Base-by-base conservation (phyloP, 1,140 invertebrate species). In the Drosophila kurseongensis region DNA sequence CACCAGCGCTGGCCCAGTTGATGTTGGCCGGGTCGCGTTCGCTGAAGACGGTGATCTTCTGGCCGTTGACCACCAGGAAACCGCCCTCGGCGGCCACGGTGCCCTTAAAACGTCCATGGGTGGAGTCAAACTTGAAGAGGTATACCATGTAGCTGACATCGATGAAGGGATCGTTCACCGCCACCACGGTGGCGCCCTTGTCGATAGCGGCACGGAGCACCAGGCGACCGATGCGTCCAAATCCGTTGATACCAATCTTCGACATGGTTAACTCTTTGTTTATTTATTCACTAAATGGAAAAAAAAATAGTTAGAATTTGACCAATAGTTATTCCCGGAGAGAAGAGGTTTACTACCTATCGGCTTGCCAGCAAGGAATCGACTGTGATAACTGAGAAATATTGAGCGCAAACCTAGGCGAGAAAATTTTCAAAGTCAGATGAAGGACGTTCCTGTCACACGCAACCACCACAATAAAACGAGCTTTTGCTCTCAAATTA, bases 61-160 rank as follows among this genome's bases (percentile, higher is more conserved):
- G 95, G 57, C 96, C 98, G 92, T 99, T 96, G 10, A 99, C 96
- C 63, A 99, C 94, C 45, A 99, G 94, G 82, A 93, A 93, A 47
- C 95, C 96, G 91, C 94, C 96, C 73, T 97, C 95, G 61, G 95
- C 94, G 60, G 94, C 94, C 45, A 99, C 95, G 62, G 96, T 96
- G 54, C 98, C 98, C 93, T 98, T 97, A 93, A 94, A 94, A 75
- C 94, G 95, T 16, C 98, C 98, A 90, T 99, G 99, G 52, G 98
- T 99, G 12, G 98, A 99, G 92, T 99, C 99, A 93, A 99, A 99
- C 92, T 98, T 98, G 95, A 99, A 98, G 94, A 99, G 95, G 94
- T 99, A 99, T 5, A 98, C 98, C 98, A 99, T 99, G 94, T 99
- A 99, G 78, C 98, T 96, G 32, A 98, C 93, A 80, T 96, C 95